A percentile compares a stretch with the other conserved stretches of the same genome.
Conservation (phyloP, 1,140 invertebrate species). For the Hormaphis cornu region DNA sequence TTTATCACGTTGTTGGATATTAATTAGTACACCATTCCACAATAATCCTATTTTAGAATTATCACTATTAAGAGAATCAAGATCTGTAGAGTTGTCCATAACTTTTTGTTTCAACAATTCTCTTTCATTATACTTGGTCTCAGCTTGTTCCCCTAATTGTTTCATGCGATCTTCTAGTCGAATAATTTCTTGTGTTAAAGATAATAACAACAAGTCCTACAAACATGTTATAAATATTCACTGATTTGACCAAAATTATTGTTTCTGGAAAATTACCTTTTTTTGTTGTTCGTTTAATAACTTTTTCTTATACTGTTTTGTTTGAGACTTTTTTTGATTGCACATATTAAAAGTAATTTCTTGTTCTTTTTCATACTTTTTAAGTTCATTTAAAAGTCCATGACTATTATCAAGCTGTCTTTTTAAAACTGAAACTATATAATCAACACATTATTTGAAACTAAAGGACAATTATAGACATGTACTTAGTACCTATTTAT, state of each 20-base stretch:
- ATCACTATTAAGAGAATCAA: constrained; percentile 9
- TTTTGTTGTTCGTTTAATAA: constrained; percentile 28
- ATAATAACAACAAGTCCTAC: constrained; percentile 12
- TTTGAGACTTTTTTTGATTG: constrained; percentile 22
- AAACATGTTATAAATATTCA: not conserved
- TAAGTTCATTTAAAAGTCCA: not conserved
- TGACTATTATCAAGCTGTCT: not conserved
- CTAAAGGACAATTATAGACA: too few species aligned
- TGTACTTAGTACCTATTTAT: too few species aligned
- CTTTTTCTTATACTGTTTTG: constrained; percentile 11
- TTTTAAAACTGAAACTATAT: constrained; percentile 5
- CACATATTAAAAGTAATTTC: constrained; percentile 22
- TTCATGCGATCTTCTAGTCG: constrained; percentile 19
- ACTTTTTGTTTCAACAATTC: constrained; percentile 24
- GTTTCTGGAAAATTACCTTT: not conserved
- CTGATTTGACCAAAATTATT: too few species aligned
- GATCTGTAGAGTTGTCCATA: constrained; percentile 10
- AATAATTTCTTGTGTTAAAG: constrained; percentile 25
- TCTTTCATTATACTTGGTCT: constrained; percentile 20
- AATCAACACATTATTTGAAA: not conserved
- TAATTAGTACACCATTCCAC: constrained; percentile 19
- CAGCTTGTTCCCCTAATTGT: constrained; percentile 17
- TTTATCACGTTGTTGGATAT: constrained; percentile 21
- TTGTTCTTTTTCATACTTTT: constrained; percentile 23
- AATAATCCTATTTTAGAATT: constrained; percentile 14